phyloP scores from a whole-genome alignment of 1,140 invertebrate species.

The Bombus confusus region DNA sequence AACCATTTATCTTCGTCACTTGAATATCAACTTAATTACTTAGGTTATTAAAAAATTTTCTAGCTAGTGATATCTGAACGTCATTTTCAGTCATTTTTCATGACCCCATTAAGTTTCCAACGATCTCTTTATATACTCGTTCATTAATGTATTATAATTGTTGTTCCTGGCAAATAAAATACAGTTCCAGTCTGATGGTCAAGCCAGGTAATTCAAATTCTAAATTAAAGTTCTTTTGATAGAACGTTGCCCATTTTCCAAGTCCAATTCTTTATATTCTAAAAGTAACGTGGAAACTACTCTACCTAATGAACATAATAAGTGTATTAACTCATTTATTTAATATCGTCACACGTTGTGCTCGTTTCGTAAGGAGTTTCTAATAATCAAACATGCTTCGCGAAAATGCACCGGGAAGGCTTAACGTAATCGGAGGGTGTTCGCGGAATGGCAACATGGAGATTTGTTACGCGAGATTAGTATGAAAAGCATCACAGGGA shows the following conservation, averaged over 20 bases:
- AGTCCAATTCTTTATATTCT: neutral
- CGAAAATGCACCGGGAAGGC: neutral
- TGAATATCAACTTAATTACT: constrained; percentile 30
- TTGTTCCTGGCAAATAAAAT: neutral
- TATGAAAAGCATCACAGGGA: constrained; percentile 5
- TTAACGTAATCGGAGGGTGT: neutral
- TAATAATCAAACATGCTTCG: constrained; percentile 16
- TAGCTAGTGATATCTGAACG: neutral
- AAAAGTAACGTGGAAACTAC: neutral
- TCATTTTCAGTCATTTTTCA: neutral
- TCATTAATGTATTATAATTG: neutral
- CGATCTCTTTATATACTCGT: neutral
- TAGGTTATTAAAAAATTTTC: constrained; percentile 30
- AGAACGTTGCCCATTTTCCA: neutral
- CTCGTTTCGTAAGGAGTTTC: neutral
- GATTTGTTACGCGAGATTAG: constrained; percentile 16
- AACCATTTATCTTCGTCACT: constrained; percentile 33
- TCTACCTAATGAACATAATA: neutral
- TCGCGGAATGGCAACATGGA: constrained; percentile 2
- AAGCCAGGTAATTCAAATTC: no score
- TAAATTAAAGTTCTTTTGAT: neutral
- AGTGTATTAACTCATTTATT: no score
- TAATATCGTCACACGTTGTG: no score
- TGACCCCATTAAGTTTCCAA: neutral
- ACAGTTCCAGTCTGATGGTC: neutral